Conservation (phyloP, 2,113 vertebrate species). For the Menidia beryllina region DNA sequence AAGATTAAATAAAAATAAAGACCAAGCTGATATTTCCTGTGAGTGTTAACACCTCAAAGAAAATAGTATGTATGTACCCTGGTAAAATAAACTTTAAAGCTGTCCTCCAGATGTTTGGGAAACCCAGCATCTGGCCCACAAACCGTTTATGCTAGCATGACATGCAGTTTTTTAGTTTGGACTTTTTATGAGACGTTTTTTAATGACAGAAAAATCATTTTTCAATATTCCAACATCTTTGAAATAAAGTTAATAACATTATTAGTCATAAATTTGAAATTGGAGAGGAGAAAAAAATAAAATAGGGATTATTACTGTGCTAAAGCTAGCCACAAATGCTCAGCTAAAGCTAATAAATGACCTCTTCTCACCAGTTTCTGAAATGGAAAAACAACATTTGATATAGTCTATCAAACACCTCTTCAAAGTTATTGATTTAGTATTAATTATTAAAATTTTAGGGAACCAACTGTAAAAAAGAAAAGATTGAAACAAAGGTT, state of each 20-base stretch:
- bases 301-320: not conserved
- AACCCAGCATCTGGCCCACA: not conserved
- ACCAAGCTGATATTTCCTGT: not conserved
- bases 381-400: not conserved
- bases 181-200: not conserved
- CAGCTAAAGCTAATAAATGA: not conserved
- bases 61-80: not conserved
- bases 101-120: slow-evolving; percentile 7
- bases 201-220: no score
- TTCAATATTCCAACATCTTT: not conserved
- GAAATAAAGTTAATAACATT: no score
- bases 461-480: no score
- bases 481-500: no score
- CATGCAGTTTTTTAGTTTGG: not conserved
- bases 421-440: no score
- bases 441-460: no score
- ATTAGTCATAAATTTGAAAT: not conserved
- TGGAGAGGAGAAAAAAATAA: not conserved
- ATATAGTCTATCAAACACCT: no score
- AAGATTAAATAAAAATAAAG: not conserved
- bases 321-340: not conserved
- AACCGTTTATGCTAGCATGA: no score
- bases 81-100: not conserved
- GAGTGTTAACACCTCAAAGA: not conserved
- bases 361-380: not conserved